A percentile compares a stretch with the other conserved stretches of the same genome.
These are phyloP conservation scores for Gerosis bhagava DNA, from an alignment of 2,888 invertebrate species.

Conservation along the genomic window DNA sequence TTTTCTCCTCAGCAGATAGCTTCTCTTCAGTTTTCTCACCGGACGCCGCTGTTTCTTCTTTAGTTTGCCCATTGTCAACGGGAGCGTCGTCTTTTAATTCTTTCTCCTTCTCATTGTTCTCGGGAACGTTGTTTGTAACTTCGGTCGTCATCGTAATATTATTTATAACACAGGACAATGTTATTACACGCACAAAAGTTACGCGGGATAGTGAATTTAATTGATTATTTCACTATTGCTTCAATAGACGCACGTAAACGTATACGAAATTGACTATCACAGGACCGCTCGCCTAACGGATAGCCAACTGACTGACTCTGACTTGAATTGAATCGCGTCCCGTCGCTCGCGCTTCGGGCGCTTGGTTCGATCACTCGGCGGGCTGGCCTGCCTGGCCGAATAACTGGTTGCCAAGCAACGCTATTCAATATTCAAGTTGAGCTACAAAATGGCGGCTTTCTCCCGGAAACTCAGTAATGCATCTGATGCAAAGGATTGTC, in stretches of 20 bases:
- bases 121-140: conserved; percentile 87
- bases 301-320: conserved; percentile 42
- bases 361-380: too few relatives aligned
- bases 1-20: conserved; percentile 69
- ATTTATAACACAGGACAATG: conserved; percentile 38
- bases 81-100: conserved; percentile 79
- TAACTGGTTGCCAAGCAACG: conserved; percentile 51
- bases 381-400: too few relatives aligned
- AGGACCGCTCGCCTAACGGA: conserved; percentile 36
- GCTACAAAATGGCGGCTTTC: conserved; percentile 48
- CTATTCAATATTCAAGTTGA: conserved; percentile 36
- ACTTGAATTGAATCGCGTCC: too few relatives aligned
- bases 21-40: conserved; percentile 75
- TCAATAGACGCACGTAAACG: conserved; percentile 37
- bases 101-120: conserved; percentile 84
- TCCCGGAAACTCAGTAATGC: conserved; percentile 14
- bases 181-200: conserved; percentile 43
- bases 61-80: conserved; percentile 71
- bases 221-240: conserved; percentile 38
- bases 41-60: conserved; percentile 66
- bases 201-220: conserved; percentile 35
- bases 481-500: too few relatives aligned
- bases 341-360: too few relatives aligned
- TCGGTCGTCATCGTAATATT: conserved; percentile 87
- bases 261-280: conserved; percentile 37